These are phyloP conservation scores for Drosophila atripex DNA, from an alignment of 2,888 invertebrate species.

Conservation along the genomic window DNA sequence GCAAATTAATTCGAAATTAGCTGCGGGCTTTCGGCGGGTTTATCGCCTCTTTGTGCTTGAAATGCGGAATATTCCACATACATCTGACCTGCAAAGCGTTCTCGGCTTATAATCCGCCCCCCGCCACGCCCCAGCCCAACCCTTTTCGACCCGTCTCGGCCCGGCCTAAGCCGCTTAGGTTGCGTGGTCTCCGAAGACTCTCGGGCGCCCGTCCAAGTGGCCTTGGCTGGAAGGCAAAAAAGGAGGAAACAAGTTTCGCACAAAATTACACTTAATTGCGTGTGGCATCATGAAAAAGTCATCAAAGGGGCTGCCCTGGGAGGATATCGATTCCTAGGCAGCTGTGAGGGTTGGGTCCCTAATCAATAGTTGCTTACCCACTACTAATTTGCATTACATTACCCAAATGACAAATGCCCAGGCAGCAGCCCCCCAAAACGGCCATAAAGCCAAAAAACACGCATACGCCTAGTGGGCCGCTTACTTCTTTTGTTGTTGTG, in stretches of 20 bases:
- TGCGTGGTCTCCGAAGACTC: slow-evolving; percentile 49
- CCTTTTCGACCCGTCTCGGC: slow-evolving; percentile 7
- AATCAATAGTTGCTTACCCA: slow-evolving; percentile 39
- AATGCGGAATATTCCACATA: slow-evolving; percentile 31
- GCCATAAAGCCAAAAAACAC: slow-evolving; percentile 46
- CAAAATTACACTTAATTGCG: slow-evolving; percentile 59
- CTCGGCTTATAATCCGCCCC: slow-evolving; percentile 35
- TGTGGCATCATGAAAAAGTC: slow-evolving; percentile 45
- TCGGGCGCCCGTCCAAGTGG: slow-evolving; percentile 37
- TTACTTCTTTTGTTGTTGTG: slow-evolving; percentile 30
- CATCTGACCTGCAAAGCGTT: slow-evolving; percentile 17
- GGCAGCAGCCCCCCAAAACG: slow-evolving; percentile 24
- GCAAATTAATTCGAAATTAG: slow-evolving; percentile 62
- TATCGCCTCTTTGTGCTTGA: slow-evolving; percentile 28
- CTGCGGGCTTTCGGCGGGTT: slow-evolving; percentile 11
- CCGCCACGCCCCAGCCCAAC: slow-evolving; percentile 35
- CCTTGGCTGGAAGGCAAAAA: slow-evolving; percentile 47
- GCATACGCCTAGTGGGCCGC: slow-evolving; percentile 59
- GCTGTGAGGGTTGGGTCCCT: neutral
- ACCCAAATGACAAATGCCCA: slow-evolving; percentile 59
- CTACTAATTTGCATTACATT: slow-evolving; percentile 50
- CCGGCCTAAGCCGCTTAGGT: slow-evolving; percentile 25
- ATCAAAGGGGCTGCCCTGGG: slow-evolving; percentile 21
- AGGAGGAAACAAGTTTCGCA: slow-evolving; percentile 36
- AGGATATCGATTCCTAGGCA: slow-evolving; percentile 55